These are phyloP conservation scores for Lates calcarifer DNA, from an alignment of 2,113 vertebrate species.

Conservation along the genomic window DNA sequence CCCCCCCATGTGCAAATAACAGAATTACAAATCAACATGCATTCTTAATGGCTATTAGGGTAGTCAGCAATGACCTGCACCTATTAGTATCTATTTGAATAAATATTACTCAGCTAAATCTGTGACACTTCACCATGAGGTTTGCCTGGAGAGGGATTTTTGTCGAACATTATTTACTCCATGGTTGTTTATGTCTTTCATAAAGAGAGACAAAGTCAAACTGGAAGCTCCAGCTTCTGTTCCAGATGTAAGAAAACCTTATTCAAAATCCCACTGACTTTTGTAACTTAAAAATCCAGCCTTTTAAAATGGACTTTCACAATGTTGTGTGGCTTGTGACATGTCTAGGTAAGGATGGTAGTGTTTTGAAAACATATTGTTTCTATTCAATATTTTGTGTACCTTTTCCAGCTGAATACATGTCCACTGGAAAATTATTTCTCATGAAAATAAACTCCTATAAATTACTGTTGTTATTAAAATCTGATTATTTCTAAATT, in stretches of 20 bases:
- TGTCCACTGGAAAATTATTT: not conserved
- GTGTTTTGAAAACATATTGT: not conserved
- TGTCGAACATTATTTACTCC: not conserved
- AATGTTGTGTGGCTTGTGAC: not conserved
- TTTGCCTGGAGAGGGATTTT: not conserved
- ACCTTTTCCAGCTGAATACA: not conserved
- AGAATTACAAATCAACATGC: not conserved
- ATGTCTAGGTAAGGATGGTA: too few species aligned
- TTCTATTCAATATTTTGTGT: not conserved
- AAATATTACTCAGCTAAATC: not conserved
- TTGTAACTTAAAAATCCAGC: not conserved
- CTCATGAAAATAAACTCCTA: constrained; percentile 8
- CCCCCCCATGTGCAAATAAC: not conserved
- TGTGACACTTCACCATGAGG: not conserved
- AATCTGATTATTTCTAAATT: constrained; percentile 91
- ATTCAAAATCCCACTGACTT: too few species aligned
- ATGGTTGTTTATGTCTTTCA: not conserved
- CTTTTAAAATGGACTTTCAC: too few species aligned
- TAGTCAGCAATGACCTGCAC: not conserved
- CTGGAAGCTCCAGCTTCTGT: not conserved
- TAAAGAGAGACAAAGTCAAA: not conserved
- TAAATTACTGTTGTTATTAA: constrained; percentile 88
- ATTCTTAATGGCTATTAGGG: not conserved
- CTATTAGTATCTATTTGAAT: not conserved
- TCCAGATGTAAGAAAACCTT: not conserved